A percentile compares a stretch with the other conserved stretches of the same genome.
Evolutionary conservation across 2,888 invertebrate genomes (phyloP).

Genomic region (Deilephila porcellus): DNA sequence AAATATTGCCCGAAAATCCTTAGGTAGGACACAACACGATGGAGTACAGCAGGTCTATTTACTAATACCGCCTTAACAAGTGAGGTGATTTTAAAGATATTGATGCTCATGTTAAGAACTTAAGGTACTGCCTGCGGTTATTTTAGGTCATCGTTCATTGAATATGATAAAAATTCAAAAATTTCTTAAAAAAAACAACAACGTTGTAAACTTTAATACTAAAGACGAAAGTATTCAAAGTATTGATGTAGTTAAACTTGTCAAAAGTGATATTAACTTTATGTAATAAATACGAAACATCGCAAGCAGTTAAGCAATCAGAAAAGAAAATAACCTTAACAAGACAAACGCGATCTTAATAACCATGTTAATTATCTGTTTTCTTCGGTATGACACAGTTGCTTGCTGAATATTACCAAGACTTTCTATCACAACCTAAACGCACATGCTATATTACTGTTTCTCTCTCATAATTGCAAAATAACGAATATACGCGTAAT

Average conservation of each 20-base stretch:
- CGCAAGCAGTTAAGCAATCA: not conserved
- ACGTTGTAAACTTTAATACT: no score
- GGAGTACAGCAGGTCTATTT: not conserved
- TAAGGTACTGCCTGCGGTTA: no score
- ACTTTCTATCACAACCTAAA: conserved; percentile 15
- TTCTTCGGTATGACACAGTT: conserved; percentile 11
- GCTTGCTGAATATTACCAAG: conserved; percentile 14
- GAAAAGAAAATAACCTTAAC: conserved; percentile 17
- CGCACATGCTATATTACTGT: not conserved
- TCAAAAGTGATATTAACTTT: not conserved
- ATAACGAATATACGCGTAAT: not conserved
- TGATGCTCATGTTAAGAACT: no score
- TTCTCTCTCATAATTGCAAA: conserved; percentile 8
- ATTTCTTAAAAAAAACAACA: no score
- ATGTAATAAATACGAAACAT: no score
- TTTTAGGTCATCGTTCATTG: no score
- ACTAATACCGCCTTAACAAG: no score
- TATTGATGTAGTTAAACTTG: no score
- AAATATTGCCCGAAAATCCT: conserved; percentile 22
- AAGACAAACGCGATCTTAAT: conserved; percentile 20
- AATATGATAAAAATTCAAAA: no score
- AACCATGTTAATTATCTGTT: conserved; percentile 17
- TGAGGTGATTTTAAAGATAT: no score
- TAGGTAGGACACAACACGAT: not conserved
- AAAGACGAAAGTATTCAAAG: no score